These are phyloP conservation scores for Diplogasteroides magnus DNA, from an alignment of 1,140 invertebrate genomes.

Conservation along the genomic window DNA sequence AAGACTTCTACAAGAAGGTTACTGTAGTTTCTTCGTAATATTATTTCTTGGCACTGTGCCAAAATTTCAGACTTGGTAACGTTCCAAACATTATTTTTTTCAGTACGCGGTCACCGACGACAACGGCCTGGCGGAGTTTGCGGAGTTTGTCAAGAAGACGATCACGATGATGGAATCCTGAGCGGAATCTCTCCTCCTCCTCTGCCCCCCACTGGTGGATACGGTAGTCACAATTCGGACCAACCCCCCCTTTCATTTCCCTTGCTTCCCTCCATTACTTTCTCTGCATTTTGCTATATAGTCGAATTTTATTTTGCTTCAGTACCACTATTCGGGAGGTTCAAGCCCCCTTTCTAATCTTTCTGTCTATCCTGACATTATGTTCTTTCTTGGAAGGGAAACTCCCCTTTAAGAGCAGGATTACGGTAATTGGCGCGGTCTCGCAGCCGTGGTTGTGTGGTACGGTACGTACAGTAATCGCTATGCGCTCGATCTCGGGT, in stretches of 20 bases:
- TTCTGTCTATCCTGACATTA: too few species aligned
- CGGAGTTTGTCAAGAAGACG: slow-evolving; percentile 44
- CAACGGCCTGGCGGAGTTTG: slow-evolving; percentile 42
- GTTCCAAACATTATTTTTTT: not conserved
- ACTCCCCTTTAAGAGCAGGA: too few species aligned
- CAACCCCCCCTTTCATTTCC: not conserved
- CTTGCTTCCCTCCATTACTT: not conserved
- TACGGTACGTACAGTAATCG: too few species aligned
- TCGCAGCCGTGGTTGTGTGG: too few species aligned
- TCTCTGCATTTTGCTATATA: not conserved
- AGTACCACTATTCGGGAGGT: too few species aligned
- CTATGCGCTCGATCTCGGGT: too few species aligned
- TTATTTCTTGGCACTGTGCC: too few species aligned
- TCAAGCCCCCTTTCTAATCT: too few species aligned
- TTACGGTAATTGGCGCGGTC: too few species aligned
- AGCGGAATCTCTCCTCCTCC: not conserved
- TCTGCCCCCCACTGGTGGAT: not conserved
- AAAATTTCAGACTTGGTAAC: too few species aligned
- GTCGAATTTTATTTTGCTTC: too few species aligned
- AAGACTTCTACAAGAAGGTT: slow-evolving; percentile 41
- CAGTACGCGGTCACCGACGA: slow-evolving; percentile 41
- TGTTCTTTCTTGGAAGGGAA: too few species aligned
- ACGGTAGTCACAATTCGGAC: not conserved
- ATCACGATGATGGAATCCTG: slow-evolving; percentile 25
- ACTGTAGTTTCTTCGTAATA: not conserved